These are phyloP conservation scores for Dysmachus trigonus DNA, from an alignment of 2,888 invertebrate genomes.

Conservation along the genomic window DNA sequence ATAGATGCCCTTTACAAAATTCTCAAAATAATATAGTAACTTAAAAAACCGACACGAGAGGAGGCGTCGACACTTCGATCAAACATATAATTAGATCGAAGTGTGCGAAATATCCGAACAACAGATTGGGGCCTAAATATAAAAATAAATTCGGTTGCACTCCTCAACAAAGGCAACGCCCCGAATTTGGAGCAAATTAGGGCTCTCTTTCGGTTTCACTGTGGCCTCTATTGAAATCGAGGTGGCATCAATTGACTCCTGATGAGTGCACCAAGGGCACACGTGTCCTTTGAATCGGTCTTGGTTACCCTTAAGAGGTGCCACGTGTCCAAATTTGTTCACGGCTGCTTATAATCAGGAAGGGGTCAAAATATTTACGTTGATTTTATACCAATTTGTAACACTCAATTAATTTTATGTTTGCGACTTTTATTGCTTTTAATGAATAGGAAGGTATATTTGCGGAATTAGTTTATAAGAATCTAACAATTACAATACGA, in stretches of 20 bases:
- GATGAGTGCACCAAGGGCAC: neutral
- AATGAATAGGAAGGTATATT: neutral
- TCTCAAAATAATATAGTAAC: neutral
- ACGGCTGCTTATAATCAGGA: neutral
- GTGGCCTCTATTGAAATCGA: conserved; percentile 17
- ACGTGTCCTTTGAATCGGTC: neutral
- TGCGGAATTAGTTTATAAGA: neutral
- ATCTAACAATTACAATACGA: neutral
- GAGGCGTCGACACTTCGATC: neutral
- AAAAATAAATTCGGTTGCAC: neutral
- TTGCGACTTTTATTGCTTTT: neutral
- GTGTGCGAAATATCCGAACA: neutral
- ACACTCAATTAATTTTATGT: neutral
- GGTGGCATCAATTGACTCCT: conserved; percentile 13
- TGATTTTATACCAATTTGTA: neutral
- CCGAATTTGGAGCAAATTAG: neutral
- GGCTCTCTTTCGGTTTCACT: neutral
- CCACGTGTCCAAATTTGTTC: neutral
- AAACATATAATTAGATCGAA: neutral
- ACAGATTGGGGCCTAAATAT: neutral
- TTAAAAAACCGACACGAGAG: neutral
- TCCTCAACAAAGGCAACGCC: neutral
- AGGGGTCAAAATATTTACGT: conserved; percentile 17
- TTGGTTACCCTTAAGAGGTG: neutral
- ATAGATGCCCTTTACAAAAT: neutral